Evolutionary conservation across 2,888 invertebrate genomes (phyloP).

Genomic region (Ectobius pallidus): DNA sequence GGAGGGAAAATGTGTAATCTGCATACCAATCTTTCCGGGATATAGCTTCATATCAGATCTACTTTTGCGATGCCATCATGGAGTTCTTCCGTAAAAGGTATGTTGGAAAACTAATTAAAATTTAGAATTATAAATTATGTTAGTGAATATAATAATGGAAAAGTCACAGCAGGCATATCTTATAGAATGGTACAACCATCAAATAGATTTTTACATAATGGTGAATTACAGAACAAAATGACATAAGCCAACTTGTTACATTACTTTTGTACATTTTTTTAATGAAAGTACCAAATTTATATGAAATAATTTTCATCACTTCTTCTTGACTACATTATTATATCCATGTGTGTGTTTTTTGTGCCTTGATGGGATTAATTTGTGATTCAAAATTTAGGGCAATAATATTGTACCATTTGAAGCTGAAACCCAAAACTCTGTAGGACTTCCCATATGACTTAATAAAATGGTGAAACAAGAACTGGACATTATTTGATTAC

Average conservation of each 20-base stretch:
- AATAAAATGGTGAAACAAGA: constrained; percentile 16
- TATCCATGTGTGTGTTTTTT: constrained; percentile 17
- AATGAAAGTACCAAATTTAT: too few species aligned
- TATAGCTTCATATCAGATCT: constrained; percentile 34
- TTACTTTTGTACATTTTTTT: too few species aligned
- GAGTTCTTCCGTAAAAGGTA: constrained; percentile 30
- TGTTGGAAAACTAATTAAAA: not conserved
- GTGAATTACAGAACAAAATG: too few species aligned
- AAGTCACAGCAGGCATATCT: not conserved
- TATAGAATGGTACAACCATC: too few species aligned
- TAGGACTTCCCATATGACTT: not conserved
- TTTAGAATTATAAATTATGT: not conserved
- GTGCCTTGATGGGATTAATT: constrained; percentile 18
- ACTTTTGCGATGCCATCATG: constrained; percentile 1
- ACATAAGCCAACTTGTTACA: too few species aligned
- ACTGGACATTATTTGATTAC: not conserved
- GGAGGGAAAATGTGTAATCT: constrained; percentile 17
- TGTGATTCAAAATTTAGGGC: constrained; percentile 14
- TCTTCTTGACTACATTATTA: not conserved
- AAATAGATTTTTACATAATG: too few species aligned
- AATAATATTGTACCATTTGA: constrained; percentile 2
- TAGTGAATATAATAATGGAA: constrained; percentile 1
- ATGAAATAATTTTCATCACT: not conserved
- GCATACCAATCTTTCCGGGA: constrained; percentile 26
- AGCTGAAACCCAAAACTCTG: not conserved